These are phyloP conservation scores for Bambusicola thoracicus DNA, from an alignment of 2,113 vertebrate genomes.

Conservation along the genomic window DNA sequence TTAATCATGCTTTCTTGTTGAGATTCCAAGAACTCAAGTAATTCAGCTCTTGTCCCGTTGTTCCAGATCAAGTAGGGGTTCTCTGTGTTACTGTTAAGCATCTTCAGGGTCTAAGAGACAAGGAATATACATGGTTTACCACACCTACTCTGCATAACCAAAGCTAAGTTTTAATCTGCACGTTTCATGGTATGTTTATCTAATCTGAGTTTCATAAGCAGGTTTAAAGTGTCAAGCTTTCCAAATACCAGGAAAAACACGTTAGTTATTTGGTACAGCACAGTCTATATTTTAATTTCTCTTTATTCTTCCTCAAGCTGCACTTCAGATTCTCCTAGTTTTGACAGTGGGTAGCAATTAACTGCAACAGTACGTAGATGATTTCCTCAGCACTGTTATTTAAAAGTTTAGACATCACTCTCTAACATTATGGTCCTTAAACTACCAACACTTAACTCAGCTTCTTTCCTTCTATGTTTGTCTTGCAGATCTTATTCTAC, in stretches of 20 bases:
- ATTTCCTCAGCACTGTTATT: not conserved
- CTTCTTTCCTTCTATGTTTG: not conserved
- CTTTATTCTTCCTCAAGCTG: not conserved
- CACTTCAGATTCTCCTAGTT: not conserved
- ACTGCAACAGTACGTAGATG: rapidly evolving
- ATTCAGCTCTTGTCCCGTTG: constrained; percentile 93
- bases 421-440: not conserved
- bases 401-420: not conserved
- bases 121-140: not conserved
- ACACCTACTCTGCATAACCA: not conserved
- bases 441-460: not conserved
- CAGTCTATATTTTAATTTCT: not conserved
- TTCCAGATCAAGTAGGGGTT: constrained; percentile 98
- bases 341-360: not conserved
- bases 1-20: constrained; percentile 96
- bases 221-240: not conserved
- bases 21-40: constrained; percentile 92
- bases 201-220: not conserved
- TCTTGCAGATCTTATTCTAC: not conserved
- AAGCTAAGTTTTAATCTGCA: not conserved
- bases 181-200: not conserved
- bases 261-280: not conserved
- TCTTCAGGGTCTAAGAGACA: constrained; percentile 89
- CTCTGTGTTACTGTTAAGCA: constrained; percentile 97
- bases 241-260: not conserved